Conservation (phyloP, 2,113 vertebrate species). For the Melanerpes formicivorus region DNA sequence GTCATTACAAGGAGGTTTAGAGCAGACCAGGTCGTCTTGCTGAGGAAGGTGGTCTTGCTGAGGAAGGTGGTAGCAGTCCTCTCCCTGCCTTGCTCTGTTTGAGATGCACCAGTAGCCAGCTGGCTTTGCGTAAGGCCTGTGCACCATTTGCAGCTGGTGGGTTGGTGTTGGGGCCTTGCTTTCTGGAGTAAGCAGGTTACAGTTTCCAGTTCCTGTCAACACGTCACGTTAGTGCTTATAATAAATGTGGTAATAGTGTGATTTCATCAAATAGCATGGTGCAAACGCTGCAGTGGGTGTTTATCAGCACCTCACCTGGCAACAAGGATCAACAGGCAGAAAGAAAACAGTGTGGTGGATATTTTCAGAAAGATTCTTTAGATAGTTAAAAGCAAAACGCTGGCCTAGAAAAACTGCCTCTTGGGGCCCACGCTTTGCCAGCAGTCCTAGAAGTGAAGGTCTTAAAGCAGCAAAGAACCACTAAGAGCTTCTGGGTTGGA, state of each 20-base stretch:
- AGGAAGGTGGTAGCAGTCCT: background rate
- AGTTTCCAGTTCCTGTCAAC: fast-evolving
- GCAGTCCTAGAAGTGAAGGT: background rate
- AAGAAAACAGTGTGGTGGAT: background rate
- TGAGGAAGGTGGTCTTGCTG: fast-evolving
- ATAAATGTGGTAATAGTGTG: background rate
- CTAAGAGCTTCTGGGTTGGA: fast-evolving
- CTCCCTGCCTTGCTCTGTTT: fast-evolving
- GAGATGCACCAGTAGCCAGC: fast-evolving
- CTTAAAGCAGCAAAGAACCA: background rate
- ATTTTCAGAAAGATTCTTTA: background rate
- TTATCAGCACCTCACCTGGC: background rate
- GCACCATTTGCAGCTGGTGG: fast-evolving
- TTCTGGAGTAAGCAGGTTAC: fast-evolving
- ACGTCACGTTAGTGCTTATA: background rate
- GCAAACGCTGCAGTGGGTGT: background rate
- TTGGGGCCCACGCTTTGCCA: background rate
- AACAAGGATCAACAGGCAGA: background rate
- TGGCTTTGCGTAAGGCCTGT: fast-evolving
- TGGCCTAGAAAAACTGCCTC: background rate
- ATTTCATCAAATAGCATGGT: background rate
- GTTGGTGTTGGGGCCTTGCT: no score
- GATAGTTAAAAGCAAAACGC: background rate
- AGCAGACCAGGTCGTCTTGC: fast-evolving
- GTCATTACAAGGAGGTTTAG: fast-evolving